Conservation (phyloP, 2,797 vertebrate genomes). For the Oophaga sylvatica region DNA sequence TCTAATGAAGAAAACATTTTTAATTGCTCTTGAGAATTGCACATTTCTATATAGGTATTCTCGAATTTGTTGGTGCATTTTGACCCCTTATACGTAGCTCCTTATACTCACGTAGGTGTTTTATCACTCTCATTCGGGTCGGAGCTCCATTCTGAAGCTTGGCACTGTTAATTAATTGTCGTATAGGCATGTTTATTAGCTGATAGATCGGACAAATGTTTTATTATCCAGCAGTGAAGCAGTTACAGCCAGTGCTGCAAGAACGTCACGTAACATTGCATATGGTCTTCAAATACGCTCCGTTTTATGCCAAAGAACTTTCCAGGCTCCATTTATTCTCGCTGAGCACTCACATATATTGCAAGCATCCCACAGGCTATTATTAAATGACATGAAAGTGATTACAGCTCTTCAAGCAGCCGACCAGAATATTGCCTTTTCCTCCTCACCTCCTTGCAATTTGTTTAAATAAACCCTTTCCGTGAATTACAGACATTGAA, state of each 20-base stretch:
- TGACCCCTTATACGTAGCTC: too few relatives aligned
- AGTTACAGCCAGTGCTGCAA: constrained; percentile 40
- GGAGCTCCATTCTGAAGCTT: neutral
- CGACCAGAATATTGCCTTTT: constrained; percentile 61
- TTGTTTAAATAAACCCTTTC: constrained; percentile 57
- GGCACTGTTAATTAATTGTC: neutral
- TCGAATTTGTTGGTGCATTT: too few relatives aligned
- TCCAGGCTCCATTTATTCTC: constrained; percentile 62
- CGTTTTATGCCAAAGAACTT: constrained; percentile 60
- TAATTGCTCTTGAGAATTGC: too few relatives aligned
- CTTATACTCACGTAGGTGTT: too few relatives aligned
- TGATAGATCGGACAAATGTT: constrained; percentile 12
- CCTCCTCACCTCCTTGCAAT: constrained; percentile 46
- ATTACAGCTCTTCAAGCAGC: constrained; percentile 61
- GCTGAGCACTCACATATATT: constrained; percentile 62
- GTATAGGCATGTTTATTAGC: neutral
- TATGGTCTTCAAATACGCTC: constrained; percentile 61
- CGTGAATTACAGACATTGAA: constrained; percentile 24
- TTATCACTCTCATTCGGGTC: too few relatives aligned
- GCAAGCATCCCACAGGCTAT: constrained; percentile 60
- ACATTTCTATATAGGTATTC: too few relatives aligned
- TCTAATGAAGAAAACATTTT: too few relatives aligned
- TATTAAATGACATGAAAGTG: constrained; percentile 62
- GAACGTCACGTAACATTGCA: constrained; percentile 59
- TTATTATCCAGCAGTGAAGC: constrained; percentile 25